Conservation (phyloP, 2,113 vertebrate species). For the Neogale vison region DNA sequence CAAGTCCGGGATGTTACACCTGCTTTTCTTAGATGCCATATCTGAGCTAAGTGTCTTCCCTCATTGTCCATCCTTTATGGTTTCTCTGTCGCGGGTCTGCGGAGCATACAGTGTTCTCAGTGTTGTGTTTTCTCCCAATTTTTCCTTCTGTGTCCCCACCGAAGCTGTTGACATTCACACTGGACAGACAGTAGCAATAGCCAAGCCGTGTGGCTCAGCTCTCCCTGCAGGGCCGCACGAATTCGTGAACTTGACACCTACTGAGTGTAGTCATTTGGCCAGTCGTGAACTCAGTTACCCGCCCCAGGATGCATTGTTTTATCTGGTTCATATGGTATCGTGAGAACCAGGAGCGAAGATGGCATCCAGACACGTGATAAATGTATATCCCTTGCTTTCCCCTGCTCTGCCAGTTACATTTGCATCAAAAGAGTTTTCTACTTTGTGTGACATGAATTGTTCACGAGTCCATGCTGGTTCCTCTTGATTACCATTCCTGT, state of each 20-base stretch:
- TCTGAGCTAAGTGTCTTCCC: background rate
- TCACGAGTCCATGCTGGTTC: background rate
- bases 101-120: background rate
- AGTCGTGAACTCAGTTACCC: background rate
- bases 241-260: background rate
- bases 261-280: background rate
- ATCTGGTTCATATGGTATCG: background rate
- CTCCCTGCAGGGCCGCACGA: background rate
- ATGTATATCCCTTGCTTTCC: background rate
- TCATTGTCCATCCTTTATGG: background rate
- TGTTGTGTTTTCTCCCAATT: background rate
- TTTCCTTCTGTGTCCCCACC: background rate
- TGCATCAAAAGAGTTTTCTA: background rate
- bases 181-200: background rate
- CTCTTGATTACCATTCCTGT: background rate
- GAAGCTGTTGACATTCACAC: background rate
- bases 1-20: background rate
- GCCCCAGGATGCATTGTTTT: background rate
- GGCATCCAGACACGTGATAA: background rate
- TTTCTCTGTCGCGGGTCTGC: rapidly evolving
- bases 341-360: background rate
- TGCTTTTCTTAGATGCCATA: too few species aligned
- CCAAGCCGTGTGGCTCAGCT: background rate
- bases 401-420: background rate
- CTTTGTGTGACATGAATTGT: background rate